Percentiles rank a stretch among this genome's conserved stretches.
These are phyloP conservation scores for Paralichthys olivaceus DNA, from an alignment of 2,113 vertebrate species.

Conservation along the genomic window DNA sequence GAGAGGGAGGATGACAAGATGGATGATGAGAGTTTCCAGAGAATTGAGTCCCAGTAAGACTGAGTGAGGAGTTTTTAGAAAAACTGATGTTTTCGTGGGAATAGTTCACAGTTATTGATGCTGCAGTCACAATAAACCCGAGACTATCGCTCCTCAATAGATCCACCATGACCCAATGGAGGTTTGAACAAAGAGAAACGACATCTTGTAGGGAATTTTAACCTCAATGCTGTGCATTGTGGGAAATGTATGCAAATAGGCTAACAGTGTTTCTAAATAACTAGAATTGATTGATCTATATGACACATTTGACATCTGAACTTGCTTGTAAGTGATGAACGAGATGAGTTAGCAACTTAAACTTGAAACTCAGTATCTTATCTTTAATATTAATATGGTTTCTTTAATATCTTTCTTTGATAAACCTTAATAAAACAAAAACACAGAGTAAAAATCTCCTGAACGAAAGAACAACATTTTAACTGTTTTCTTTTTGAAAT, in stretches of 20 bases:
- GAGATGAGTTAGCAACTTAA: too few species aligned
- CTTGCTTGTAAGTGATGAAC: too few species aligned
- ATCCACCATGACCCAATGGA: too few species aligned
- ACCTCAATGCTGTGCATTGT: background rate
- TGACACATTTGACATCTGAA: background rate
- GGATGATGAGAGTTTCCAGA: constrained; percentile 15
- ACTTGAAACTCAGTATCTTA: too few species aligned
- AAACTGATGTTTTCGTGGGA: background rate
- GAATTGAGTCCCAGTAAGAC: background rate
- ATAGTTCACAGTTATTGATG: background rate
- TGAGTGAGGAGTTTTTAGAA: background rate
- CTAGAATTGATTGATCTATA: background rate
- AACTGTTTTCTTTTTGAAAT: too few species aligned
- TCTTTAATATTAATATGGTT: too few species aligned
- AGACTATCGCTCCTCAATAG: background rate
- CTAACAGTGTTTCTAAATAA: background rate
- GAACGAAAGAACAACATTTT: too few species aligned
- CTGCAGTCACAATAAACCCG: background rate
- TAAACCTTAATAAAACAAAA: too few species aligned
- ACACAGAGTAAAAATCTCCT: too few species aligned
- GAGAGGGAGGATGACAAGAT: constrained; percentile 7
- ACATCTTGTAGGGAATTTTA: background rate
- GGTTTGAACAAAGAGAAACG: too few species aligned
- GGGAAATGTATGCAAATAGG: background rate
- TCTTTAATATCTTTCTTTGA: too few species aligned